These are phyloP conservation scores for Abscondita cerata DNA, from an alignment of 2,888 invertebrate species.

Conservation along the genomic window DNA sequence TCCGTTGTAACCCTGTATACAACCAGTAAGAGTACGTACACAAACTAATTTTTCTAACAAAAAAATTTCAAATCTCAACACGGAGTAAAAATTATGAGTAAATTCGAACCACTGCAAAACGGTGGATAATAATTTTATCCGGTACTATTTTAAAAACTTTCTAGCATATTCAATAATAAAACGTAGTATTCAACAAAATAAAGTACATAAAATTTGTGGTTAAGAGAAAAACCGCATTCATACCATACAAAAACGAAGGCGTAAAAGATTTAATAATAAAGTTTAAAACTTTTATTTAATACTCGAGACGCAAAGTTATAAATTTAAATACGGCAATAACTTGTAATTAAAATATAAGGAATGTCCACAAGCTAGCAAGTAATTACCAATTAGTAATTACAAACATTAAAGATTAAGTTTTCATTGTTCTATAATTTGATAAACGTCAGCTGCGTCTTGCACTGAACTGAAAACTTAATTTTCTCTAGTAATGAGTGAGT, in stretches of 20 bases:
- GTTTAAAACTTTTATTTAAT: not conserved
- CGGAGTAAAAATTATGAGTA: too few relatives aligned
- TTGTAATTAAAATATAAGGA: constrained; percentile 9
- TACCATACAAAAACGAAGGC: not conserved
- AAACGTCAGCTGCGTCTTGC: constrained; percentile 24
- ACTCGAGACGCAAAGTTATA: not conserved
- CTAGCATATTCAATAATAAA: too few relatives aligned
- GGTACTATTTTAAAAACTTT: too few relatives aligned
- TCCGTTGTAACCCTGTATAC: too few relatives aligned
- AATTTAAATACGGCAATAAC: constrained; percentile 3
- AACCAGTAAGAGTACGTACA: too few relatives aligned
- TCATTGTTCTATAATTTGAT: constrained; percentile 23
- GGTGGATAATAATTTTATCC: too few relatives aligned
- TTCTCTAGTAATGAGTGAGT: constrained; percentile 31
- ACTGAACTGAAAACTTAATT: constrained; percentile 30
- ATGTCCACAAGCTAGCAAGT: constrained; percentile 8
- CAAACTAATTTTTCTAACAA: too few relatives aligned
- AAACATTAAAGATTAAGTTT: constrained; percentile 24
- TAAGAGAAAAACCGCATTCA: too few relatives aligned
- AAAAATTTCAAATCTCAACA: too few relatives aligned
- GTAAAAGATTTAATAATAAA: not conserved
- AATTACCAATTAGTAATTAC: constrained; percentile 14
- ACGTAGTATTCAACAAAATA: too few relatives aligned
- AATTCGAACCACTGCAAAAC: too few relatives aligned
- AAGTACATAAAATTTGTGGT: too few relatives aligned